Base-by-base conservation (phyloP, 2,113 vertebrate species). In the Onychostoma macrolepis region DNA sequence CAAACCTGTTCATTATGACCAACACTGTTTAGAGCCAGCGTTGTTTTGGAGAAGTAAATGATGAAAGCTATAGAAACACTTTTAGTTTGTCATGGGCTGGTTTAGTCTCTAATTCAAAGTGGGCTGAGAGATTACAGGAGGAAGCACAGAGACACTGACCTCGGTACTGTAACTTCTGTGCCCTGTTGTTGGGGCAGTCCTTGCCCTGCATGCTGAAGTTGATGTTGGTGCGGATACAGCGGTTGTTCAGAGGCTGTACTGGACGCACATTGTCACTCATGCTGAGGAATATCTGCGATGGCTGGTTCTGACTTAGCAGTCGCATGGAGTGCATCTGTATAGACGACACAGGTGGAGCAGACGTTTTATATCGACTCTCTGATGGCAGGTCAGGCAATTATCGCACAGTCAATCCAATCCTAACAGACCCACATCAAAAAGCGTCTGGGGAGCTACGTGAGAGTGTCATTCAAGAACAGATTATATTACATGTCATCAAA, bases 131-230 rank as follows among this genome's bases (percentile, higher is more conserved):
- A 43, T 83, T 41, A 43, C 26, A 65, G 19, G 1, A 19, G 28
- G 69, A 43, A 15, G 24, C 13, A 63, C 85, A 80, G 63, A 83
- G 65, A 30, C 53, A 63, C 83, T 79, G 85, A 12, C 98, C 98
- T 97, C 98, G 97, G 92, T 99, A 99, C 88, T 99, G 98, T 87
- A 99, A 96, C 92, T 99, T 99, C 94, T 99, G 98, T 88, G 96
- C 97, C 94, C 97, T 96, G 93, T 99, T 99, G 95, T 99, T 99
- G 88, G 98, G 98, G 90, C 98, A 99, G 93, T 99, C 98, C 94
- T 98, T 99, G 89, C 98, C 98, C 91, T 99, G 98, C 96, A 98
- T 95, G 96, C 96, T 99, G 95, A 99, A 99, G 95, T 99, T 99
- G 94, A 99, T 99, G 90, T 99, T 99, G 92, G 98, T 99, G 90